phyloP scores from a whole-genome alignment of 2,113 vertebrate species.

The Tricholaema leucomelas region DNA sequence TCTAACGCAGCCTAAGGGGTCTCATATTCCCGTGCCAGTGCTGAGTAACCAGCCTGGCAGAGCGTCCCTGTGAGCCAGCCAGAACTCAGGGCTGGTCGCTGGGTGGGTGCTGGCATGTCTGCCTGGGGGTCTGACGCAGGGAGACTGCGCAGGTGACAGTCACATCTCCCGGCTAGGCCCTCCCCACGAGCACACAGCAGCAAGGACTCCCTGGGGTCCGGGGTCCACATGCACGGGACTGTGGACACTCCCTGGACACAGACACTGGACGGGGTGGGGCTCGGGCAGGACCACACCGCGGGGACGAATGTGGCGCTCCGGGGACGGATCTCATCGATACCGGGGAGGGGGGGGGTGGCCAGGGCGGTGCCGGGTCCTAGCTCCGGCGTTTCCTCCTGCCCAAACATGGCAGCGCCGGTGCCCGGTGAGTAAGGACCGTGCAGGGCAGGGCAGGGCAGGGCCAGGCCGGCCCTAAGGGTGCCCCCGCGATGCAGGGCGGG shows the following conservation, averaged over 20 bases:
- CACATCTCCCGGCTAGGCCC: not conserved
- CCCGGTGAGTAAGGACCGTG: not conserved
- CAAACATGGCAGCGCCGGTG: not conserved
- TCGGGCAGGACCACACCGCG: not conserved
- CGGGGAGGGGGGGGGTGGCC: not conserved
- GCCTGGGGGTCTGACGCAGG: too few relatives aligned
- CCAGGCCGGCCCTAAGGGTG: not conserved
- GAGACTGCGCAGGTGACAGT: not conserved
- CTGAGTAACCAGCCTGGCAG: not conserved
- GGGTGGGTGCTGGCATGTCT: not conserved
- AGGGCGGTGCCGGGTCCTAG: not conserved
- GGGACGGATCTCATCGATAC: not conserved
- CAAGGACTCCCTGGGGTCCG: not conserved
- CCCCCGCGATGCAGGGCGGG: not conserved
- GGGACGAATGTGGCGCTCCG: not conserved
- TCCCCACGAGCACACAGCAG: not conserved
- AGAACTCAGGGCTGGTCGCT: too few relatives aligned
- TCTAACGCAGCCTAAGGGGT: not conserved
- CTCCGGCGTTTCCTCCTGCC: not conserved
- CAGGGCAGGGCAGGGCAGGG: not conserved
- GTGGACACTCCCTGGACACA: not conserved
- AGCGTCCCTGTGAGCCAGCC: accelerated
- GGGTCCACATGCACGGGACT: not conserved
- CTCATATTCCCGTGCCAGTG: accelerated
- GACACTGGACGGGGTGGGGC: not conserved